Base-by-base conservation (phyloP, 2,888 invertebrate species). In the Mythimna vitellina region DNA sequence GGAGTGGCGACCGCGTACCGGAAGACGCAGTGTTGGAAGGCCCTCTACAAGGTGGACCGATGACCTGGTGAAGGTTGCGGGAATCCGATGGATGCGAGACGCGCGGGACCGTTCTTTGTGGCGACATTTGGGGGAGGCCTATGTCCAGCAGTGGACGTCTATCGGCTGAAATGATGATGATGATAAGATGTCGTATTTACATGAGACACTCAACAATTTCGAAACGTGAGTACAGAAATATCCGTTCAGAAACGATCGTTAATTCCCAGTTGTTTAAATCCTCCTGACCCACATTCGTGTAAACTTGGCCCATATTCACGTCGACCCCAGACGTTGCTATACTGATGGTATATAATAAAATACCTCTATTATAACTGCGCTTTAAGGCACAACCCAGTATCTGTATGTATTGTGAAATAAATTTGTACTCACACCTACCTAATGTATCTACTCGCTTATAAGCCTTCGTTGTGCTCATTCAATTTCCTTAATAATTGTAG, bases 261-360 rank as follows among this genome's bases (percentile, higher is more conserved):
- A 88, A 88, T 87, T 89, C 90, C 88, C 90, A 88, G 90, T 92
- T 89, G 91, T 90, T 90, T 76, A 87, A 89, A 88, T 93, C 89
- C 91, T 93, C 92, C 92, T 95, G 95, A 94, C 95, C 94, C 80
- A 94, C 80, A 91, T 95, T 86, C 71, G 79, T 79, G 78, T 92
- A 93, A 94, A 95, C 95, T 95, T 95, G 95, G 91, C 95, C 94
- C 81, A 93, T 91, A 91, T 95, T 86, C 85, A 69, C 75, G 77
- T 63, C 89, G 89, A 89, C 91, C 91, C 90, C 90, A 88, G 89
- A 86, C 86, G 80, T 78, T 82, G 72, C 77, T 80, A 78, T 78
- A 54, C 65, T 65, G 62, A 75, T 78, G 72, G 77, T 82, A 74
- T 82, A 74, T 84, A 81, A 81, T 86, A 78, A 85, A 86, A 83